These are phyloP conservation scores for Abrostola triplasia DNA, from an alignment of 2,888 invertebrate genomes.

Conservation along the genomic window DNA sequence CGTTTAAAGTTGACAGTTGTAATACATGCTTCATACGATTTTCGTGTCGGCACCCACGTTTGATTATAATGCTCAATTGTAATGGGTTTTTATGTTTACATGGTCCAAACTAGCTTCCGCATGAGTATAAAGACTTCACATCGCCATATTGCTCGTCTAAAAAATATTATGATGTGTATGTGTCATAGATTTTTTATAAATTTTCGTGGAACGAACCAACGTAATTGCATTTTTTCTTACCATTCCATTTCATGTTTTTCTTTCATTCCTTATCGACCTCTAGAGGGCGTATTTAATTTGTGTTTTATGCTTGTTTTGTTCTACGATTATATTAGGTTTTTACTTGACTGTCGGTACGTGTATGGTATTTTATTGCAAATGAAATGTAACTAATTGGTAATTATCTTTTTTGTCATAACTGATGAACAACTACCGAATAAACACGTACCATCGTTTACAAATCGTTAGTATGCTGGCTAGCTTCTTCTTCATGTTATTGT, in stretches of 20 bases:
- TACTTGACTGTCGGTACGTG: neutral
- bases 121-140: neutral
- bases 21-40: conserved; percentile 19
- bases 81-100: neutral
- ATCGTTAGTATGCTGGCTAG: conserved; percentile 27
- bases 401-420: conserved; percentile 8
- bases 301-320: conserved; percentile 19
- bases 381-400: conserved; percentile 15
- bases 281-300: conserved; percentile 6
- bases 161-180: neutral
- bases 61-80: conserved; percentile 6
- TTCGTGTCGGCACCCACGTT: conserved; percentile 7
- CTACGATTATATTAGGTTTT: conserved; percentile 5
- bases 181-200: neutral
- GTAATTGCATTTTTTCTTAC: neutral
- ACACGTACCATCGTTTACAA: conserved; percentile 18
- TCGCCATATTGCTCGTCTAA: neutral
- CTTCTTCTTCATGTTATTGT: conserved; percentile 17
- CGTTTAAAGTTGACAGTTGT: conserved; percentile 4
- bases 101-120: neutral
- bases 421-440: neutral
- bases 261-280: conserved; percentile 14
- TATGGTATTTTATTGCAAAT: conserved; percentile 9
- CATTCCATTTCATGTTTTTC: conserved; percentile 6
- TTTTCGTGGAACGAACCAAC: neutral